Base-by-base conservation (phyloP, 2,113 vertebrate genomes). In the Limnothrissa miodon region DNA sequence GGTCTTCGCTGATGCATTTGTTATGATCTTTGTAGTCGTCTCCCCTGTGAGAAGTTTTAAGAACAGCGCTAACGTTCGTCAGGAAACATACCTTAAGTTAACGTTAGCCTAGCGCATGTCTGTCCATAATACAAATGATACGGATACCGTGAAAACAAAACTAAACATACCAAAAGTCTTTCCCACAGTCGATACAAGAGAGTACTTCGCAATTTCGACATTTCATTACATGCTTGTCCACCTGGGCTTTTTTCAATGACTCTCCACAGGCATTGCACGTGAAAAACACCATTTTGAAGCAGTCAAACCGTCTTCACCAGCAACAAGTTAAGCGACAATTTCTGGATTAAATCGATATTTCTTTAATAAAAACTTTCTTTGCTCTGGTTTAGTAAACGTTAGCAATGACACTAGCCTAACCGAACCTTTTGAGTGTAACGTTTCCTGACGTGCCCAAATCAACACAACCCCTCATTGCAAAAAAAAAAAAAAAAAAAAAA, bases 161-260 rank as follows among this genome's bases (percentile, higher is more conserved):
- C 0, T 3, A n/a, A 5, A 90, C 95, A 79, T 93, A 99, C 98
- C 97, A 95, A 92, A 99, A 99, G 81, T 99, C 97, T 91, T 96
- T 96, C 45, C 98, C 97, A 13, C 98, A 99, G 84, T 99, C 98
- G 79, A 99, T 98, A 89, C 98, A 99, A 0, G 98, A 99, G 9
- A 99, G 92, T 81, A 95, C 95, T 39, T 95, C 89, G 8, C 96
- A 98, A 1, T 86, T 92, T 2, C 95, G 90, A 89, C 98, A 99
- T 4, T 93, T 82, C 21, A 85, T 90, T 66, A 95, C 92, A 0
- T 99, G 98, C 82, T 99, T 99, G 15, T 98, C 97, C 21, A 99
- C 97, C 78, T 98, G 97, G 0, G 90, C 93, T 85, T 98, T 99
- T 93, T 99, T 99, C 87, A 99, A 92, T 0, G 98, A 97, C 11